Conservation (phyloP, 2,888 invertebrate species). For the Caenorhabditis zanzibari region DNA sequence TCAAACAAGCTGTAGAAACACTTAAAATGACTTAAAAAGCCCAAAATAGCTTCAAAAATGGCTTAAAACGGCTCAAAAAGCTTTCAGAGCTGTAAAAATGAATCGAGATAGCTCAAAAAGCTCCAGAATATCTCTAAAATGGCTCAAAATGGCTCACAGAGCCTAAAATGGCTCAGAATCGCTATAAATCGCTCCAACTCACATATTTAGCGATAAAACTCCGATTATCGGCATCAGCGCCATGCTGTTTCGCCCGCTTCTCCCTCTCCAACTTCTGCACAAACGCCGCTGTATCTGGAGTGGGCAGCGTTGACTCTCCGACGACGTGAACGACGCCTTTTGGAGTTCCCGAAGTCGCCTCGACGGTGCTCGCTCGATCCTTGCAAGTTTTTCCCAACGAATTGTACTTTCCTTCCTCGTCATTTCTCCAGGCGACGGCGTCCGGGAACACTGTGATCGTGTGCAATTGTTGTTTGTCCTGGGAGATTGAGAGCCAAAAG, state of each 20-base stretch:
- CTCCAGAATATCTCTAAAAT: too few species aligned
- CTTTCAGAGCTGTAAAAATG: too few species aligned
- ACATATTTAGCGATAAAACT: conserved; percentile 99
- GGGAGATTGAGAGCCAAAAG: conserved; percentile 77
- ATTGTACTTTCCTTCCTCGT: conserved; percentile 44
- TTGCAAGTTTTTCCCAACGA: conserved; percentile 31
- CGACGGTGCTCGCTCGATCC: not conserved
- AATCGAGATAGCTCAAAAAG: too few species aligned
- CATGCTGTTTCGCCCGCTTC: conserved; percentile 91
- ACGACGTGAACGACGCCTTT: conserved; percentile 65
- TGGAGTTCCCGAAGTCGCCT: conserved; percentile 35
- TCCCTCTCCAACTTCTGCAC: conserved; percentile 95
- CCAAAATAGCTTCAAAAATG: too few species aligned
- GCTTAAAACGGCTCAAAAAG: too few species aligned
- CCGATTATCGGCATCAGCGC: conserved; percentile 89
- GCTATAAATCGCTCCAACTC: conserved; percentile 86
- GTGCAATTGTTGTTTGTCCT: conserved; percentile 70
- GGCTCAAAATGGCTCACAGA: too few species aligned
- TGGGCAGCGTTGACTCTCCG: conserved; percentile 56
- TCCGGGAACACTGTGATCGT: conserved; percentile 81
- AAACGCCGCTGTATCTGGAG: conserved; percentile 95
- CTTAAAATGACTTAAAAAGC: too few species aligned
- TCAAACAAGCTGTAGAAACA: too few species aligned
- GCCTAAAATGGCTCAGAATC: too few species aligned
- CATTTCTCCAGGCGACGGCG: conserved; percentile 59